A percentile compares a stretch with the other conserved stretches of the same genome.
phyloP scores from a whole-genome alignment of 2,113 vertebrate genomes.

The Eulemur rufifrons region DNA sequence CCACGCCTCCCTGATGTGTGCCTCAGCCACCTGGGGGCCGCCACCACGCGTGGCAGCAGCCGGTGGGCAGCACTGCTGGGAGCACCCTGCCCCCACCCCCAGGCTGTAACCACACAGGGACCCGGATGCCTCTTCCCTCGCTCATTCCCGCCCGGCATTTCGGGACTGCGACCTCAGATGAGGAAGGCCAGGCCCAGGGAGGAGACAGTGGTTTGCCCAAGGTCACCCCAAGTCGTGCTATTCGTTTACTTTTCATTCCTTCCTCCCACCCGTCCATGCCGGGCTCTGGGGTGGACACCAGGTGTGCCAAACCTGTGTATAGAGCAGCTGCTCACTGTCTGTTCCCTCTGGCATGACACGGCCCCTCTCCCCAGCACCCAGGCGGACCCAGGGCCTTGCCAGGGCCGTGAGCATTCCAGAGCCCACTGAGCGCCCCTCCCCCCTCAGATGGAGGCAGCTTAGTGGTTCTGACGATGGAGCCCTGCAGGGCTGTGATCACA shows the following conservation, averaged over 20 bases:
- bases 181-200: no score
- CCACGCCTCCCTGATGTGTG: rapidly evolving
- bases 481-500: background rate
- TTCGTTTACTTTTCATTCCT: background rate
- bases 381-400: background rate
- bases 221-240: background rate
- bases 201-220: background rate
- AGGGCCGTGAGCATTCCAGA: no score
- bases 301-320: background rate
- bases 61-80: no score
- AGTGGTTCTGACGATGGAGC: no score
- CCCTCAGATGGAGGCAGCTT: background rate
- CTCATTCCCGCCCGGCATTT: background rate
- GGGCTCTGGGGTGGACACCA: background rate
- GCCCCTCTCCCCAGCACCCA: background rate
- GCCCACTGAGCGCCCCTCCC: background rate
- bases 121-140: background rate
- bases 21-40: background rate
- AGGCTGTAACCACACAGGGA: rapidly evolving
- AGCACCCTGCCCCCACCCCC: background rate
- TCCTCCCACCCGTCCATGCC: rapidly evolving
- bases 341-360: rapidly evolving
- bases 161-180: background rate
- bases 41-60: background rate
- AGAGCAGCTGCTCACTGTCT: background rate